phyloP scores from a whole-genome alignment of 1,140 invertebrate genomes.

The Lepidurus packardi region DNA sequence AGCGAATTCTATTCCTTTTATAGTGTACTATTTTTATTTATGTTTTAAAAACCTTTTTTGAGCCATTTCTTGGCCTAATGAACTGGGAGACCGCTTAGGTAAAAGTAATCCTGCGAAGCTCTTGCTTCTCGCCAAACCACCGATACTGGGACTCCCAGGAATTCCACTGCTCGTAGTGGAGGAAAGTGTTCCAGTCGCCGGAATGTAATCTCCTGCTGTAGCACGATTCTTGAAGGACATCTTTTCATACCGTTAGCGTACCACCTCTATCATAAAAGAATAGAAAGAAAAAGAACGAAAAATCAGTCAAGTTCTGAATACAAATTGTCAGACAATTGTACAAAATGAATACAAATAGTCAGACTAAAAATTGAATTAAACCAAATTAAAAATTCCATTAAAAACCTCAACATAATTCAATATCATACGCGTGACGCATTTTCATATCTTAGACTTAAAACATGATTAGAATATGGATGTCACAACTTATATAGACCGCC shows the following conservation, averaged over 20 bases:
- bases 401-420: no score
- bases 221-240: conserved; percentile 13
- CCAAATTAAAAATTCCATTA: no score
- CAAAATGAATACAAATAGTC: no score
- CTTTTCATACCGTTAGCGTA: conserved; percentile 6
- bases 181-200: neutral
- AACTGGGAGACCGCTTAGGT: conserved; percentile 26
- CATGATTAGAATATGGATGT: no score
- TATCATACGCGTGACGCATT: no score
- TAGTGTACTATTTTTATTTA: neutral
- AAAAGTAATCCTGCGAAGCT: conserved; percentile 31
- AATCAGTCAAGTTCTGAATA: no score
- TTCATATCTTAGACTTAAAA: no score
- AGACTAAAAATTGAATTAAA: no score
- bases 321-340: no score
- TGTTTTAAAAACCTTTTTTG: conserved; percentile 8
- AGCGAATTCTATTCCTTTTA: neutral
- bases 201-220: conserved; percentile 9
- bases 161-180: neutral
- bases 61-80: conserved; percentile 12
- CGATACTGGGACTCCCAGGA: conserved; percentile 17
- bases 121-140: conserved; percentile 31
- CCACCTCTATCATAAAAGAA: neutral
- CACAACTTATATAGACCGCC: no score
- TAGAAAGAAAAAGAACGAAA: neutral